Conservation (phyloP, 2,113 vertebrate species). For the Prionailurus bengalensis region DNA sequence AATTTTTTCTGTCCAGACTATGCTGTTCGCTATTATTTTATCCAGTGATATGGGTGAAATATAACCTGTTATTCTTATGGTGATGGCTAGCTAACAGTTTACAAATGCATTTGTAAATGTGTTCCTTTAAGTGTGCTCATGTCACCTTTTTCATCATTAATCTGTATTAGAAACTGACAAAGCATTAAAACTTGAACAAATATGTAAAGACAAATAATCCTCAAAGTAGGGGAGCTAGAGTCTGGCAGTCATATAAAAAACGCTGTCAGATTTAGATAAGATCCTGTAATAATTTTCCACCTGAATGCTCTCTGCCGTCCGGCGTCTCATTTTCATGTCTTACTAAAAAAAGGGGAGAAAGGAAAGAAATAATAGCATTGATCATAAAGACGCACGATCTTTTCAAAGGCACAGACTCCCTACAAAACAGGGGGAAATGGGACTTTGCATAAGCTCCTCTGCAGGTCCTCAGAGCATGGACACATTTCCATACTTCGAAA, state of each 20-base stretch:
- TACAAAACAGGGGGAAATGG: neutral
- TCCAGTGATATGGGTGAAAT: neutral
- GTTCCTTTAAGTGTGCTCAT: neutral
- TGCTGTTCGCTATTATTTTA: neutral
- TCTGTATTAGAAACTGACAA: constrained; percentile 49
- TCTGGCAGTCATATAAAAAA: neutral
- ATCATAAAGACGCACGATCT: neutral
- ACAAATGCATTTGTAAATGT: neutral
- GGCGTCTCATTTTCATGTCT: constrained; percentile 26
- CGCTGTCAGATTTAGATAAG: neutral
- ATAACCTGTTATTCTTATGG: neutral
- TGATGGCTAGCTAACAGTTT: neutral
- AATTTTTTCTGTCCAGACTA: neutral
- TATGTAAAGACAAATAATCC: constrained; percentile 17
- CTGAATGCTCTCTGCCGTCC: neutral
- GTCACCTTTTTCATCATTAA: constrained; percentile 30
- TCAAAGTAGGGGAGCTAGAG: neutral
- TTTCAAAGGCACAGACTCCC: neutral
- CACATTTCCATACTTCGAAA: neutral
- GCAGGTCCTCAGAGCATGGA: too few relatives aligned
- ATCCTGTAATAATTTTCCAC: constrained; percentile 43
- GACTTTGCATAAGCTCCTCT: neutral
- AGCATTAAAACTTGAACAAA: constrained; percentile 39
- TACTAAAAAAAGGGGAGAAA: neutral
- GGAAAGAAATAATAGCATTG: neutral